Conservation (phyloP, 2,797 vertebrate species). For the Muraenolepis orangiensis region DNA sequence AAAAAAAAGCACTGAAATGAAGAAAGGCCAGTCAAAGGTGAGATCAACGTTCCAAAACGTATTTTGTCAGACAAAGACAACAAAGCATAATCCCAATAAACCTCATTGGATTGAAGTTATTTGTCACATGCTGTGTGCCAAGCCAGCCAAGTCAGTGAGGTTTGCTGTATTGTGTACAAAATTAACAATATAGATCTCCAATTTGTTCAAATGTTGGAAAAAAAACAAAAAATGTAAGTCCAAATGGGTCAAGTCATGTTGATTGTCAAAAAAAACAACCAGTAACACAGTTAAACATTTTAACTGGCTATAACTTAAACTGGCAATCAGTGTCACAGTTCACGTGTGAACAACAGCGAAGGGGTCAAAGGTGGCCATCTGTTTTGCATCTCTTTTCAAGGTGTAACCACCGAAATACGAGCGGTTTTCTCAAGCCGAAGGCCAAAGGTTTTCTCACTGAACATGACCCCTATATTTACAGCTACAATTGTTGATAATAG, state of each 20-base stretch:
- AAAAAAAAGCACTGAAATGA: slow-evolving; percentile 23
- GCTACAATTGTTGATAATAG: neutral
- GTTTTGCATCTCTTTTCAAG: neutral
- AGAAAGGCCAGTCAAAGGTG: slow-evolving; percentile 47
- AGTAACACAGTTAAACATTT: neutral
- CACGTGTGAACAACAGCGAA: neutral
- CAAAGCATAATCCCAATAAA: neutral
- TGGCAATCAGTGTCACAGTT: no score
- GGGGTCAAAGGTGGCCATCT: neutral
- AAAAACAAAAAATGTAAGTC: no score
- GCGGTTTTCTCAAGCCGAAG: neutral
- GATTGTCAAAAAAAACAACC: neutral
- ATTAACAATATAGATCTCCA: neutral
- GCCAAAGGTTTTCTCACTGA: neutral
- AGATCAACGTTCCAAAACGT: slow-evolving; percentile 35
- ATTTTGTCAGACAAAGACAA: slow-evolving; percentile 8
- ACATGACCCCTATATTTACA: neutral
- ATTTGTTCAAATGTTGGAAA: neutral
- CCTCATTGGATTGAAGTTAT: neutral
- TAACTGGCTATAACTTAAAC: neutral
- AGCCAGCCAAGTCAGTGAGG: neutral
- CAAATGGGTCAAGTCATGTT: no score
- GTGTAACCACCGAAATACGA: neutral
- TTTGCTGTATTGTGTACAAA: neutral
- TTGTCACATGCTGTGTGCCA: neutral